A percentile compares a stretch with the other conserved stretches of the same genome.
These are phyloP conservation scores for Timema cristinae DNA, from an alignment of 2,888 invertebrate genomes.

Conservation along the genomic window DNA sequence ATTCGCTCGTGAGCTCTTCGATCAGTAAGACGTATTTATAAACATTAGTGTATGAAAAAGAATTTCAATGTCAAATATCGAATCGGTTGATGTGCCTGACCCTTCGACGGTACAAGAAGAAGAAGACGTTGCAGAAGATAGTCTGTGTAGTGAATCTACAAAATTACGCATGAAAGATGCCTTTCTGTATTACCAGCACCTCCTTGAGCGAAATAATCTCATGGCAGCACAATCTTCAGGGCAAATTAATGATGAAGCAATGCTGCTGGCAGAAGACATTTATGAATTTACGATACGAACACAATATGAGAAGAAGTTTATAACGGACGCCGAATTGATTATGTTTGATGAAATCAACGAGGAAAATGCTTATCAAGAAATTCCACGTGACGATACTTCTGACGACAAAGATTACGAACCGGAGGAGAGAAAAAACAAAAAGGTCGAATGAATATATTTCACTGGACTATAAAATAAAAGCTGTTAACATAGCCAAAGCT, in stretches of 20 bases:
- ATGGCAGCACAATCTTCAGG: slow-evolving; percentile 17
- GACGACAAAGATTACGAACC: slow-evolving; percentile 7
- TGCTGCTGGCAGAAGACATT: slow-evolving; percentile 20
- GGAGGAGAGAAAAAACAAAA: slow-evolving; percentile 16
- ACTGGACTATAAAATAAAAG: slow-evolving; percentile 25
- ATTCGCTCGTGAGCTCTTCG: too few relatives aligned
- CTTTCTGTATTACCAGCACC: slow-evolving; percentile 19
- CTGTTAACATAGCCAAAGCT: slow-evolving; percentile 21
- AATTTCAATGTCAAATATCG: slow-evolving; percentile 17
- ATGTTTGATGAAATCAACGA: slow-evolving; percentile 21
- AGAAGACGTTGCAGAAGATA: slow-evolving; percentile 20
- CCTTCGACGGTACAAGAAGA: slow-evolving; percentile 18
- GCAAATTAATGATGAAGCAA: slow-evolving; percentile 17
- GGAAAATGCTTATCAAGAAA: slow-evolving; percentile 17
- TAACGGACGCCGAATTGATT: slow-evolving; percentile 18
- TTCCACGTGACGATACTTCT: slow-evolving; percentile 8
- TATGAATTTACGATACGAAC: slow-evolving; percentile 17
- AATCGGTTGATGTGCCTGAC: slow-evolving; percentile 18
- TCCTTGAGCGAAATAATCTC: slow-evolving; percentile 21
- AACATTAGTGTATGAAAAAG: neutral
- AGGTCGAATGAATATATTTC: slow-evolving; percentile 13
- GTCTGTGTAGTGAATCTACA: slow-evolving; percentile 19
- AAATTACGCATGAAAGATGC: slow-evolving; percentile 20
- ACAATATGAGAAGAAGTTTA: slow-evolving; percentile 20
- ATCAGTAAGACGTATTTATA: too few relatives aligned